Conservation (phyloP, 1,140 invertebrate genomes). For the Lasaia peninsularis region DNA sequence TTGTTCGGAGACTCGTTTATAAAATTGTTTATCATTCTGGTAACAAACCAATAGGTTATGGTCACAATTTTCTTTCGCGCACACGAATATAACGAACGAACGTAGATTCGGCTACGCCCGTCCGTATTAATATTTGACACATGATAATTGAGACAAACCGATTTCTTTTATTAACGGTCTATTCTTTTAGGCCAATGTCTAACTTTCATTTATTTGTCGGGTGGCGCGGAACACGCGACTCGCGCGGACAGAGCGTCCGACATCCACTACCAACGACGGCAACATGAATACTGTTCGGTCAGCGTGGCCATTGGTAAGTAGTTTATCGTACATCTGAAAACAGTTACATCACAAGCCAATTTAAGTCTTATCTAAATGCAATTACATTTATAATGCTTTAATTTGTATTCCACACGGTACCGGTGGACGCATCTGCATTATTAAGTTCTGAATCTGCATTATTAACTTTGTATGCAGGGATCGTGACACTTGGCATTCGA, state of each 20-base stretch:
- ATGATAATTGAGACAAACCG: constrained; percentile 20
- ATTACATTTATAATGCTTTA: constrained; percentile 17
- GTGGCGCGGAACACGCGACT: constrained; percentile 38
- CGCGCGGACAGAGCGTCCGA: constrained; percentile 15
- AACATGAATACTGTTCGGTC: constrained; percentile 41
- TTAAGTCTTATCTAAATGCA: constrained; percentile 19
- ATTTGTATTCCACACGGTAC: background rate
- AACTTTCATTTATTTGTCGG: constrained; percentile 69
- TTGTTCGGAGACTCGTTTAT: no score
- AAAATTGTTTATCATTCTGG: no score
- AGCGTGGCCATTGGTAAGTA: constrained; percentile 22
- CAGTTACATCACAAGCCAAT: constrained; percentile 18
- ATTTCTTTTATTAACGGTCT: constrained; percentile 68
- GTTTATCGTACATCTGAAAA: constrained; percentile 14
- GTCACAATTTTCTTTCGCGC: no score
- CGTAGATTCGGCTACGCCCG: background rate
- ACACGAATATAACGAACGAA: background rate
- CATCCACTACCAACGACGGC: constrained; percentile 49
- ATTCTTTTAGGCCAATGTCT: constrained; percentile 66
- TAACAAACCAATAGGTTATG: no score
- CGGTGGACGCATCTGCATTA: background rate
- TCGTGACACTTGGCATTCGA: no score
- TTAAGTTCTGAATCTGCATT: background rate
- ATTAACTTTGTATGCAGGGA: no score
- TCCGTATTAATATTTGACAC: constrained; percentile 2